These are phyloP conservation scores for Isotomurus palustris DNA, from an alignment of 2,888 invertebrate genomes.

Conservation along the genomic window DNA sequence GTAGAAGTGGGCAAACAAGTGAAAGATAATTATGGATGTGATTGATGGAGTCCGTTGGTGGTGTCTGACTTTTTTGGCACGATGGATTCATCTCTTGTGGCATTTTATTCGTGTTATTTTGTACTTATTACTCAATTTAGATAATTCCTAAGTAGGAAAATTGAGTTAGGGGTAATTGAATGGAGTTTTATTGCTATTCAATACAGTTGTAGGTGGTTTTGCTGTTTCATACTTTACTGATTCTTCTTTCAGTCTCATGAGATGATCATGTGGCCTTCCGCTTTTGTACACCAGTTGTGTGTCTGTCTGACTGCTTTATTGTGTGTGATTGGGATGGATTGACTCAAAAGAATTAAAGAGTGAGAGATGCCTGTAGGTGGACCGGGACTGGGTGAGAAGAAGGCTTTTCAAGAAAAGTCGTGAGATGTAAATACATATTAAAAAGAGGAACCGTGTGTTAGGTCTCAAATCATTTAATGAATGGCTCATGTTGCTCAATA, in stretches of 20 bases:
- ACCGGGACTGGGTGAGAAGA: constrained; percentile 9
- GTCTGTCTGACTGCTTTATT: no score
- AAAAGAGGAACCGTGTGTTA: constrained; percentile 11
- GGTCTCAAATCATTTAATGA: constrained; percentile 12
- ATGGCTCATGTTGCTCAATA: constrained; percentile 11
- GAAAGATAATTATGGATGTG: no score
- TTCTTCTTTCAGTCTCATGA: neutral
- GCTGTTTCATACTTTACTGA: neutral
- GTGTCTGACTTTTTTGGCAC: no score
- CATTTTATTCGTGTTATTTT: no score
- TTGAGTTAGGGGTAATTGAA: neutral
- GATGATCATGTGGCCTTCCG: constrained; percentile 8
- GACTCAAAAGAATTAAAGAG: no score
- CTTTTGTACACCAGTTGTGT: neutral
- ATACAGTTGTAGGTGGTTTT: no score
- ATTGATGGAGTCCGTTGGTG: no score
- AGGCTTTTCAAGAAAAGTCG: neutral
- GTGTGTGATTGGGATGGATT: no score
- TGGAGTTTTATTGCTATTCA: neutral
- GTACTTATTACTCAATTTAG: no score
- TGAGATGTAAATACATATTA: constrained; percentile 12
- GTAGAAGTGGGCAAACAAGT: no score
- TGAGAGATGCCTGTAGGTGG: neutral
- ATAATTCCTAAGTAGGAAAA: no score
- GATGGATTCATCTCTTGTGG: no score